A percentile compares a stretch with the other conserved stretches of the same genome.
These are phyloP conservation scores for Lasioglossum malachurum DNA, from an alignment of 2,888 invertebrate species.

Conservation along the genomic window DNA sequence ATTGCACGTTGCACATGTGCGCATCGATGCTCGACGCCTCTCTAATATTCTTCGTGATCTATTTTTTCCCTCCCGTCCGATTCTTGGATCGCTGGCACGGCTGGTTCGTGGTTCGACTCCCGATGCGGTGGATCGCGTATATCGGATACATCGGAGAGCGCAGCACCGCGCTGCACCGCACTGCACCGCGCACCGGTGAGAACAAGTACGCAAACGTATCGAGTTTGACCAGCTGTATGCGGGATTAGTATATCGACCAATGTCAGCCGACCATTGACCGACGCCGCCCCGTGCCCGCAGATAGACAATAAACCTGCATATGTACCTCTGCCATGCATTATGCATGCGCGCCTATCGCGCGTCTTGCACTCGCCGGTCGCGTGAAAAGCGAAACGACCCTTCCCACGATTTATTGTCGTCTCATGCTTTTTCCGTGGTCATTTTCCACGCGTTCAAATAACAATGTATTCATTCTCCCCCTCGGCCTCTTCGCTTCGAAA, in stretches of 20 bases:
- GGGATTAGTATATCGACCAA: slow-evolving; percentile 66
- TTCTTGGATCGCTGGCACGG: background rate
- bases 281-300: slow-evolving; percentile 43
- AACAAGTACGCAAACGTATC: background rate
- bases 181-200: background rate
- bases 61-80: background rate
- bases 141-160: background rate
- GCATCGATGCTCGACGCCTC: background rate
- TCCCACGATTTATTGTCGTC: background rate
- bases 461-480: background rate
- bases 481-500: background rate
- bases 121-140: background rate
- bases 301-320: slow-evolving; percentile 62
- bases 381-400: background rate
- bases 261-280: slow-evolving; percentile 64
- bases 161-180: background rate
- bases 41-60: background rate
- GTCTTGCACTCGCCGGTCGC: background rate
- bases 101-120: background rate
- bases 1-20: background rate
- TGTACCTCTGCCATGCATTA: slow-evolving; percentile 51
- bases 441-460: background rate
- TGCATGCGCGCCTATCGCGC: slow-evolving; percentile 52
- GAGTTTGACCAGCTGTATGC: slow-evolving; percentile 44
- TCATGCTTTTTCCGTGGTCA: background rate